Base-by-base conservation (phyloP, 2,113 vertebrate genomes). In the Genyomyrus donnyi region DNA sequence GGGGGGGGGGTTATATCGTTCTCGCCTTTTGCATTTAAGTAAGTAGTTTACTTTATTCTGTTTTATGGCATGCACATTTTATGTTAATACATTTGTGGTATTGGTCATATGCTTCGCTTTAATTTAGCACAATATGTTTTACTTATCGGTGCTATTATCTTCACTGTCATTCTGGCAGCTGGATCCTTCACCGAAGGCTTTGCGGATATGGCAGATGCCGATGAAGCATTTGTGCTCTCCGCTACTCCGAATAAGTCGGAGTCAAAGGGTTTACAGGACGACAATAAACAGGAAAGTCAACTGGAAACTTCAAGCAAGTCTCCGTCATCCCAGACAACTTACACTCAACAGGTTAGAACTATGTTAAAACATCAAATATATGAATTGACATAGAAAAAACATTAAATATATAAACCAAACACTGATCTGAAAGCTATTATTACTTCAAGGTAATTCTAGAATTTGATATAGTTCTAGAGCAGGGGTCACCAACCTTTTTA, bases 141-240 rank as follows among this genome's bases (percentile, higher is more conserved):
- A 80, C 35, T 85, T 85, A 24, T 46, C 83, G 21, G 45, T 85
- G 24, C 45, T 17, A 42, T 83, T 46, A 83, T n/a, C 83, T 19
- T 83, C 5, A 83, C 31, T 85, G 45, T 85, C 39, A 24, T 52
- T 19, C n/a, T 58, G 77, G 42, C 74, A 89, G 89, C 74, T 89
- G 89, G 89, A 89, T 35, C 19, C 80, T 45, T 48, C 46, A 13
- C 80, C 52, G 21, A 56, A 62, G 52, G n/a, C 93, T 92, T 92
- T 94, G 90, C 89, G 93, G 96, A 94, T 93, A 98, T 98, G 98
- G 97, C 98, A 90, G 97, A 98, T 93, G 92, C 96, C 58, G 98
- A 97, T 19, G 97, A 98, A 94, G 96, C 96, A 93, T 98, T 97
- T 91, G 97, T 96, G 92, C 96, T 98, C 89, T 93, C 97, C 4